Conservation (phyloP, 2,797 vertebrate species). For the Alauda arvensis region DNA sequence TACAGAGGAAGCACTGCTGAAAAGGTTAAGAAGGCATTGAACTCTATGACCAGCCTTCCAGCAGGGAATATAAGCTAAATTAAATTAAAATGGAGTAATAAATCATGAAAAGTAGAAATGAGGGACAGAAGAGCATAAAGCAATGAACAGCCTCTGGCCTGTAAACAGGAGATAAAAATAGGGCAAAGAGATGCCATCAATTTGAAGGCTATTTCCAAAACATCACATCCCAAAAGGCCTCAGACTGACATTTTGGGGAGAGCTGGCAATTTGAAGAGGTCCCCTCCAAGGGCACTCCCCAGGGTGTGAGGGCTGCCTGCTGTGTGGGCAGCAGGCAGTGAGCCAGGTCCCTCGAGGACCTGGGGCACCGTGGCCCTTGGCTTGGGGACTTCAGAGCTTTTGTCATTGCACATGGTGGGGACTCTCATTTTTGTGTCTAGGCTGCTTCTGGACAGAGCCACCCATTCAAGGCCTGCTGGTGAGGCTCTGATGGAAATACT, state of each 20-base stretch:
- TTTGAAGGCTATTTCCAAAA: not conserved
- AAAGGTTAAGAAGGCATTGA: not conserved
- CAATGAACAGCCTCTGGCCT: not conserved
- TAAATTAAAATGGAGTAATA: not conserved
- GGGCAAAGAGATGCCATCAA: not conserved
- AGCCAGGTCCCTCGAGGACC: fast-evolving
- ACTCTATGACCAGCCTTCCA: not conserved
- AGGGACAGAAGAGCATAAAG: not conserved
- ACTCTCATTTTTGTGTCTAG: not conserved
- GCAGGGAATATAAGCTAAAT: not conserved
- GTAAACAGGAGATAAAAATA: slow-evolving; percentile 17
- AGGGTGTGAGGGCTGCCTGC: fast-evolving
- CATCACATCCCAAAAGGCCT: not conserved
- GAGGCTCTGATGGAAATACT: not conserved
- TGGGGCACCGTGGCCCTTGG: not conserved
- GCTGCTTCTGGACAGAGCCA: not conserved
- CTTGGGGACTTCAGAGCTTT: not conserved
- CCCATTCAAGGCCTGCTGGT: not conserved
- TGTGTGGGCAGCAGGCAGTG: not conserved
- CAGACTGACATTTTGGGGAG: not conserved
- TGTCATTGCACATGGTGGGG: not conserved
- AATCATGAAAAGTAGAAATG: not conserved
- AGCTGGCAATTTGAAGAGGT: not conserved
- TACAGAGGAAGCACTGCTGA: not conserved
- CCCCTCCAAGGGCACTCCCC: not conserved